These are phyloP conservation scores for Alosa alosa DNA, from an alignment of 2,113 vertebrate species.

Conservation along the genomic window DNA sequence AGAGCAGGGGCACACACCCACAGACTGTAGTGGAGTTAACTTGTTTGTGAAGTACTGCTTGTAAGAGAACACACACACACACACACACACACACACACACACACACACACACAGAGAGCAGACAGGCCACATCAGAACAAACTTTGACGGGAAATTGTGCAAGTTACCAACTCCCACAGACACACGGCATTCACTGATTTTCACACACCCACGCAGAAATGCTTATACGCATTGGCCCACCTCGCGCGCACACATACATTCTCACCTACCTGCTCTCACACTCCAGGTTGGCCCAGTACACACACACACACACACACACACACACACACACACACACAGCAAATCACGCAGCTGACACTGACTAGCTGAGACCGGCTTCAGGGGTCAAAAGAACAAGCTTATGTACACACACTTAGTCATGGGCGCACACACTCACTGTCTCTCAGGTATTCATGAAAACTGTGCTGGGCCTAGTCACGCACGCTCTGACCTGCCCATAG, in stretches of 20 bases:
- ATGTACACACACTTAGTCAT: not conserved
- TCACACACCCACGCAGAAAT: not conserved
- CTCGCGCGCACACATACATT: not conserved
- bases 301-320: not conserved
- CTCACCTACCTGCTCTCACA: not conserved
- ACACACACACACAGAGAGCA: not conserved
- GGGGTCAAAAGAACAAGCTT: not conserved
- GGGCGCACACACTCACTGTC: not conserved
- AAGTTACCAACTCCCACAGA: not conserved
- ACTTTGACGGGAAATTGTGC: not conserved
- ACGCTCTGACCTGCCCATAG: not conserved
- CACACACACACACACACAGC: not conserved
- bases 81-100: too few relatives aligned
- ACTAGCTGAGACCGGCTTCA: not conserved
- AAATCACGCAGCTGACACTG: not conserved
- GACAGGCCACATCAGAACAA: not conserved
- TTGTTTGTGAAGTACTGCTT: too few relatives aligned
- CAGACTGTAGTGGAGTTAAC: too few relatives aligned
- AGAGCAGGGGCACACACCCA: too few relatives aligned
- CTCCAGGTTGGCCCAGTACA: not conserved
- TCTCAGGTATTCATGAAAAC: not conserved
- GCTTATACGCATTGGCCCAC: not conserved
- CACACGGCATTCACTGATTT: not conserved
- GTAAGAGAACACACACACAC: not conserved
- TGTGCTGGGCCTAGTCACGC: not conserved